Conservation (phyloP, 2,888 invertebrate genomes). For the Ommatoiulus sabulosus region DNA sequence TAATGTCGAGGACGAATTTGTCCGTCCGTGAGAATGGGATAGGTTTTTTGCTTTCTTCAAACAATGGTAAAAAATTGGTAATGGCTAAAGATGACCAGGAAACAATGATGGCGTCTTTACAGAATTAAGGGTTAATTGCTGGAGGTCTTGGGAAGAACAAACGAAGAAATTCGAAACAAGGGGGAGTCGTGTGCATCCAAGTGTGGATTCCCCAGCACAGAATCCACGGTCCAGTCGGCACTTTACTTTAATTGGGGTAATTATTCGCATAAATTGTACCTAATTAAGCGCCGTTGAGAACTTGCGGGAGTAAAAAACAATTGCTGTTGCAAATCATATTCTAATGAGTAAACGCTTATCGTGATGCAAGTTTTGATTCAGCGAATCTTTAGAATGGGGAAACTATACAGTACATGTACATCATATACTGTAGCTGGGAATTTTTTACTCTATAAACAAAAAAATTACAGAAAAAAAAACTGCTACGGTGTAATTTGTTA, state of each 20-base stretch:
- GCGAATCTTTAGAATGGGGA: not conserved
- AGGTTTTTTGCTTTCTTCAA: not conserved
- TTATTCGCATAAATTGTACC: slow-evolving; percentile 15
- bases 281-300: not conserved
- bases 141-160: slow-evolving; percentile 21
- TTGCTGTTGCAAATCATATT: not conserved
- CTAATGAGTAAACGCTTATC: not conserved
- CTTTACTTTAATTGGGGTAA: slow-evolving; percentile 13
- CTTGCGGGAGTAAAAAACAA: not conserved
- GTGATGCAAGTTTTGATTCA: not conserved
- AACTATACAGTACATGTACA: not conserved
- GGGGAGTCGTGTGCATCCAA: not conserved
- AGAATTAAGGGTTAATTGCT: not conserved
- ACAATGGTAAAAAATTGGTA: not conserved
- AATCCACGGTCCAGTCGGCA: slow-evolving; percentile 2
- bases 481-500: too few species aligned
- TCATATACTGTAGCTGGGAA: too few species aligned
- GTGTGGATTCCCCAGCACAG: not conserved
- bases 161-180: not conserved
- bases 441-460: too few species aligned
- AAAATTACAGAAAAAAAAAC: too few species aligned
- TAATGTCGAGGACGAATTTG: slow-evolving; percentile 23
- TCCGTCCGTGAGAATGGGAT: not conserved
- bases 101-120: not conserved
- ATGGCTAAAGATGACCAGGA: slow-evolving; percentile 13